Evolutionary conservation across 2,113 vertebrate species (phyloP).

Genomic region (Piprites chloris): DNA sequence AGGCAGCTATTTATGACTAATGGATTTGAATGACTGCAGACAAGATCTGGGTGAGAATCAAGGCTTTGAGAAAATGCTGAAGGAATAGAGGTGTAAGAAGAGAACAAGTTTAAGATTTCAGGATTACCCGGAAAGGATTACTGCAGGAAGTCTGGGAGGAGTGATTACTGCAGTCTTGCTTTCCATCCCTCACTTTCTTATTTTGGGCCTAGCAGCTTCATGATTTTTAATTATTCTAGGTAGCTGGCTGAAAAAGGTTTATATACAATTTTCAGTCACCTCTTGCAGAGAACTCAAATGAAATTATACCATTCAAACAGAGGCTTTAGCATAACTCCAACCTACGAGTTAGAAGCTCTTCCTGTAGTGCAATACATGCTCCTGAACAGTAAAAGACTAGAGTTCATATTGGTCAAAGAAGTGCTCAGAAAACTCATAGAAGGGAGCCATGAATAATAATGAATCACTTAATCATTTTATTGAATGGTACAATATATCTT

Average conservation of each 20-base stretch:
- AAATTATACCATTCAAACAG: neutral
- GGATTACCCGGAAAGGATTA: neutral
- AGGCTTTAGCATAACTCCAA: neutral
- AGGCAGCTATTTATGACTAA: neutral
- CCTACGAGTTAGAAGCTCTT: fast-evolving
- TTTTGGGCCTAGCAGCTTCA: neutral
- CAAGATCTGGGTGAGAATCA: neutral
- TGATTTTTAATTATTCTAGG: neutral
- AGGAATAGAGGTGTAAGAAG: neutral
- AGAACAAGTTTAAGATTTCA: neutral
- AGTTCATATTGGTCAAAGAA: neutral
- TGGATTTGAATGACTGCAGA: neutral
- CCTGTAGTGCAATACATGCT: neutral
- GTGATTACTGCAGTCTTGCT: neutral
- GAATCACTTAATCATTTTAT: neutral
- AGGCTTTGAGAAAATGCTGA: neutral
- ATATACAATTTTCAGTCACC: neutral
- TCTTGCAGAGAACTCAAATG: neutral
- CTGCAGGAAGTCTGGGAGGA: neutral
- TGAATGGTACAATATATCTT: neutral
- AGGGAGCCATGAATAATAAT: neutral
- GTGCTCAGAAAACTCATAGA: neutral
- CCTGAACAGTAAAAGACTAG: neutral
- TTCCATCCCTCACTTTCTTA: neutral
- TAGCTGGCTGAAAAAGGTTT: neutral